phyloP scores from a whole-genome alignment of 2,113 vertebrate species.

The Heterocephalus glaber region DNA sequence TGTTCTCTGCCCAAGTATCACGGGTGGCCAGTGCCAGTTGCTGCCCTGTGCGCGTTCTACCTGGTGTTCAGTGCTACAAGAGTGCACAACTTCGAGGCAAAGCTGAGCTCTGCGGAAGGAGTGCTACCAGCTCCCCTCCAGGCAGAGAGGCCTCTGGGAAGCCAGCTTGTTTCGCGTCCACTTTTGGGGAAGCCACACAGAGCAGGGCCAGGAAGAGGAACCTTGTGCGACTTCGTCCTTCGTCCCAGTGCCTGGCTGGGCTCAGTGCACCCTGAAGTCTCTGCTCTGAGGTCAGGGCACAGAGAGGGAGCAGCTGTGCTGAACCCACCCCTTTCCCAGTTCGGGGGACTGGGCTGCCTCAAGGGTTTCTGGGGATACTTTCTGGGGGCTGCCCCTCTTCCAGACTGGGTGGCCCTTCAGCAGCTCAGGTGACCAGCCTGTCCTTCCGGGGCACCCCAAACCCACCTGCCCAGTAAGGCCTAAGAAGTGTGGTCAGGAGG shows the following conservation, averaged over 20 bases:
- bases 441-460: background rate
- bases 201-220: background rate
- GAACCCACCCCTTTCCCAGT: background rate
- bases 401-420: background rate
- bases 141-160: slow-evolving; percentile 11
- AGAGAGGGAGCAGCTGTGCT: background rate
- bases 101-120: background rate
- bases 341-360: background rate
- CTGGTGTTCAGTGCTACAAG: background rate
- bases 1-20: background rate
- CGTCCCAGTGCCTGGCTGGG: background rate
- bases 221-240: background rate
- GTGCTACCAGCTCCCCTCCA: background rate
- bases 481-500: background rate
- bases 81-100: slow-evolving; percentile 40
- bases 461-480: background rate
- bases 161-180: background rate
- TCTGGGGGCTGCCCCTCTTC: background rate
- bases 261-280: background rate
- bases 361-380: background rate
- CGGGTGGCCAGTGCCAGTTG: background rate
- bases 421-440: rapidly evolving
- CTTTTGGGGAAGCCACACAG: background rate
- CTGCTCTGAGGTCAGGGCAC: background rate
- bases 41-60: background rate